phyloP scores from a whole-genome alignment of 2,888 invertebrate genomes.

The Matsumyia berberina region DNA sequence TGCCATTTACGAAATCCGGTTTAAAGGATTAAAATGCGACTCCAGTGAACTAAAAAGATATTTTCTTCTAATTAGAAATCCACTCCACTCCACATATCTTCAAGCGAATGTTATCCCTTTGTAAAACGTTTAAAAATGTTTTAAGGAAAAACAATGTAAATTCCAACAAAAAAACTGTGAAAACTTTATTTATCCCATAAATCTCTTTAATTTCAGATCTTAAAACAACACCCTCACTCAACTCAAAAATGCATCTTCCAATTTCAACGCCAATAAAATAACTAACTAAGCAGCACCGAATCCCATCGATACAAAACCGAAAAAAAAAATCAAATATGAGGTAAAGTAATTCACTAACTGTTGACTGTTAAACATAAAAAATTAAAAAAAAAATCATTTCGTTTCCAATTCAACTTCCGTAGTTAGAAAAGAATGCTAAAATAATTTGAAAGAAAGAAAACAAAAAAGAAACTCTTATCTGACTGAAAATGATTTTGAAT shows the following conservation, averaged over 20 bases:
- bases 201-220: conserved; percentile 24
- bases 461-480: conserved; percentile 64
- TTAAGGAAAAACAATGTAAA: too few species aligned
- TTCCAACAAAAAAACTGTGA: too few species aligned
- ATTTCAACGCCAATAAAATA: conserved; percentile 45
- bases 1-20: too few species aligned
- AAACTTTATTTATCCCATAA: too few species aligned
- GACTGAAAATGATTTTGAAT: conserved; percentile 70
- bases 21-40: too few species aligned
- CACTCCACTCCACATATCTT: too few species aligned
- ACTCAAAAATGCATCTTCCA: conserved; percentile 47
- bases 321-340: conserved; percentile 29
- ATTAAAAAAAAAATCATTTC: conserved; percentile 37
- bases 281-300: conserved; percentile 69
- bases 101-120: too few species aligned
- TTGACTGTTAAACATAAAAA: conserved; percentile 53
- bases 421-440: conserved; percentile 66
- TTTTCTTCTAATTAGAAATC: too few species aligned
- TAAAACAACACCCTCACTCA: conserved; percentile 15
- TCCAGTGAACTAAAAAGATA: too few species aligned
- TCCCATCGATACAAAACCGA: conserved; percentile 71
- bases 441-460: conserved; percentile 36
- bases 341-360: conserved; percentile 29
- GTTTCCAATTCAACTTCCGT: conserved; percentile 65
- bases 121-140: too few species aligned